Conservation (phyloP, 2,113 vertebrate genomes). For the Rhinopomastus cyanomelas region DNA sequence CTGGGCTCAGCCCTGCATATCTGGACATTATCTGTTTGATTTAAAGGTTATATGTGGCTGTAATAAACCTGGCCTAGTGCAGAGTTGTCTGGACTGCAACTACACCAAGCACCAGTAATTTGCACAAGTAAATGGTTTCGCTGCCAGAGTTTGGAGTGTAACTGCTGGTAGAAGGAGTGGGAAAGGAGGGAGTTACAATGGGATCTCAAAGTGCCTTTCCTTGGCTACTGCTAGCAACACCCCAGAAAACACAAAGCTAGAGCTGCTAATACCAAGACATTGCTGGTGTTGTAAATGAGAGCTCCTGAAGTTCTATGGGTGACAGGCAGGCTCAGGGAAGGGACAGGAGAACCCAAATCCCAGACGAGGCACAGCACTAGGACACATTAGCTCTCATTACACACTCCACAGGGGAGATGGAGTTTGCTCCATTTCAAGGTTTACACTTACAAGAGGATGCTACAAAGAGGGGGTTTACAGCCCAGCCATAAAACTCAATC, state of each 20-base stretch:
- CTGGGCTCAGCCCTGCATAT: too few relatives aligned
- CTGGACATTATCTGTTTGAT: too few relatives aligned
- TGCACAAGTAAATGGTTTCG: not conserved
- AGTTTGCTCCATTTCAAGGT: not conserved
- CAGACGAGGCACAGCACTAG: rapidly evolving
- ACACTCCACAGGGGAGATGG: not conserved
- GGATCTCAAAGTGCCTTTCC: not conserved
- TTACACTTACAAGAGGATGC: not conserved
- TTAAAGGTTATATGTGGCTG: too few relatives aligned
- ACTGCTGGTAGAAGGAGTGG: not conserved
- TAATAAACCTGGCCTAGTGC: not conserved
- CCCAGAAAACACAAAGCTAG: not conserved
- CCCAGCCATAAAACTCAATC: not conserved
- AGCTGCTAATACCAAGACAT: not conserved
- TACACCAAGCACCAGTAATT: not conserved
- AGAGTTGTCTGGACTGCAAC: not conserved
- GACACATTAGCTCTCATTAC: not conserved
- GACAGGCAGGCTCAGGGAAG: not conserved
- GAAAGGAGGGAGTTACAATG: not conserved
- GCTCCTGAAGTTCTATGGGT: not conserved
- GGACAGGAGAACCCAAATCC: not conserved
- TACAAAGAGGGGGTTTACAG: not conserved
- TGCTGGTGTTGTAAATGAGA: not conserved
- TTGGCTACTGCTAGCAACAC: not conserved
- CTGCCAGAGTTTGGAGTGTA: not conserved